Evolutionary conservation across 1,140 invertebrate species (phyloP), one percentile per base, ranked within the genome.

Genomic region (Scaptomyza hsui): DNA sequence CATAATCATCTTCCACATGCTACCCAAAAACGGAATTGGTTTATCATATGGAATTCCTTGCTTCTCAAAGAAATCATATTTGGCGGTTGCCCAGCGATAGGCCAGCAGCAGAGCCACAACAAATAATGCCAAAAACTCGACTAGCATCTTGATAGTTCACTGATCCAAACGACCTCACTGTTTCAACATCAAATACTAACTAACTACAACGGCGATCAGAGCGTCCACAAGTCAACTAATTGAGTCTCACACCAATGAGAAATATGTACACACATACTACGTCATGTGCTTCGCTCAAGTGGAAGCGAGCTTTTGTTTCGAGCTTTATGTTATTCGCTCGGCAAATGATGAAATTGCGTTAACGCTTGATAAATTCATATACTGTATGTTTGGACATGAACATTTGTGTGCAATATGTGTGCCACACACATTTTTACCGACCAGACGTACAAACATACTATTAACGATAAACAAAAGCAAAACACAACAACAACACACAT

Each of bases 11-110:
- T 72, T 26, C 1, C 37, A 39, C 60, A 80, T 67, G 29, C 69
- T 90, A 4, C 91, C 91, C 4, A 91, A 60, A 21, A 90, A 67
- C 0, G 81, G 55, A 3, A 4, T 18, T 0, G 91, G 90, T 16
- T 91, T 86, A 0, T 48, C 47, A 55, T 57, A 72, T 1, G 75
- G 70, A 10, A 92, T 44, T 2, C 73, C 74, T 0, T 65, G 72
- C 4, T 91, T 70, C 48, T 75, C 57, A 48, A 91, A 92, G 59
- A 81, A 91, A 21, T 77, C 70, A 68, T 85, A 72, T 19, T 79
- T 89, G 13, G 61, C 53, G 16, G 65, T 68, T 1, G 77, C 56
- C 86, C 88, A 91, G 45, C 75, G 73, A 56, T 92, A 91, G 32
- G 68, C 63, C 48, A 91, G 41, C 48, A 61, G 65, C 13, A 69